Percentiles rank a stretch among this genome's conserved stretches.
These are phyloP conservation scores for Octomys mimax DNA, from an alignment of 2,797 vertebrate species.

Conservation along the genomic window DNA sequence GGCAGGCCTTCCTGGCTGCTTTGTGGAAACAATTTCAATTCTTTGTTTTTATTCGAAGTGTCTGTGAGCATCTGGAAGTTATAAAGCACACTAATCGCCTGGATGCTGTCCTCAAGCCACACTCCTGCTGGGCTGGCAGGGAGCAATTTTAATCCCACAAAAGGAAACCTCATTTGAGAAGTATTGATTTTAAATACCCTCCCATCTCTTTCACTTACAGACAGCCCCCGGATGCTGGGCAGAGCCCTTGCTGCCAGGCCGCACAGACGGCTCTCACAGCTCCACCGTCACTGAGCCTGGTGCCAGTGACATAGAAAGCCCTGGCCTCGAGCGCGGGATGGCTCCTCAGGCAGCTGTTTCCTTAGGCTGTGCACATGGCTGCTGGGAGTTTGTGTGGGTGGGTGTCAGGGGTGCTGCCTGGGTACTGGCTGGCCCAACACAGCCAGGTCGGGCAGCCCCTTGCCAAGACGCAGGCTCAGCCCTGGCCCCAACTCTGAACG, in stretches of 20 bases:
- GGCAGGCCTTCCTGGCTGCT: not conserved
- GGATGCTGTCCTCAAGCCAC: slow-evolving; percentile 64
- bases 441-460: not conserved
- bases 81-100: slow-evolving; percentile 70
- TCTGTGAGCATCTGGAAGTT: slow-evolving; percentile 64
- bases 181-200: slow-evolving; percentile 80
- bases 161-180: slow-evolving; percentile 83
- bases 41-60: slow-evolving; percentile 75
- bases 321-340: not conserved
- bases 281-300: accelerated
- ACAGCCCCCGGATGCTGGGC: not conserved
- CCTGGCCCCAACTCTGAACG: not conserved
- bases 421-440: not conserved
- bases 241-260: accelerated
- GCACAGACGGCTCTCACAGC: accelerated
- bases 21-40: slow-evolving; percentile 26
- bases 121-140: slow-evolving; percentile 69
- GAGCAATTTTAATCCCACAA: slow-evolving; percentile 83
- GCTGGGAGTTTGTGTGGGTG: not conserved
- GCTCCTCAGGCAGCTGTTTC: not conserved
- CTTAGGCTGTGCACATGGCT: not conserved
- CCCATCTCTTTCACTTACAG: slow-evolving; percentile 73
- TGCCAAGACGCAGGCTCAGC: not conserved
- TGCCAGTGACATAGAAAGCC: not conserved
- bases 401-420: not conserved